Evolutionary conservation across 2,113 vertebrate species (phyloP).

Genomic region (Antigone vipio): DNA sequence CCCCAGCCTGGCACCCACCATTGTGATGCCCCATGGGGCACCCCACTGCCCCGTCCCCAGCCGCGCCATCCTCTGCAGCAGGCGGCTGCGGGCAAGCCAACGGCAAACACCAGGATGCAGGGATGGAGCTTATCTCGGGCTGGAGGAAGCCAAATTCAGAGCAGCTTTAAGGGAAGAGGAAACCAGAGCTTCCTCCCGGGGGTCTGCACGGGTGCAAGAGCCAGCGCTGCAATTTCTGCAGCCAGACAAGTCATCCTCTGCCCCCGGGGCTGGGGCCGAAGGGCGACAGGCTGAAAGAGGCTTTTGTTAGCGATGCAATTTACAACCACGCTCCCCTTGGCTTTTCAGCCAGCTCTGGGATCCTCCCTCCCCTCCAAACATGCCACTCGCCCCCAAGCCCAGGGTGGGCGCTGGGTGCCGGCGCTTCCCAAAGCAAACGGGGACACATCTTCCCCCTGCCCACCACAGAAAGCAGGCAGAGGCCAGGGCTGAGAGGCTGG

Average conservation of each 20-base stretch:
- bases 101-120: not conserved
- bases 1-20: not conserved
- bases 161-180: not conserved
- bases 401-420: not conserved
- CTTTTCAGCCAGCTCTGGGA: not conserved
- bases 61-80: not conserved
- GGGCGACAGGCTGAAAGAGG: not conserved
- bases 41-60: not conserved
- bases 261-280: not conserved
- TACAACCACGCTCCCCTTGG: not conserved
- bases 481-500: not conserved
- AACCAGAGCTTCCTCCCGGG: not conserved
- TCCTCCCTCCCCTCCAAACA: not conserved
- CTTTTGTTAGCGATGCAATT: slow-evolving; percentile 1
- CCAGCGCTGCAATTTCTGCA: not conserved
- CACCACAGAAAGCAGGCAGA: not conserved
- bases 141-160: not conserved
- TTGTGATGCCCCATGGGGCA: no score
- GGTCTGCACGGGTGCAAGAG: not conserved
- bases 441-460: fast-evolving
- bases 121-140: not conserved
- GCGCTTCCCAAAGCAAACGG: not conserved
- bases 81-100: not conserved
- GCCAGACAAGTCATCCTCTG: not conserved
- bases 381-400: fast-evolving